Conservation (phyloP, 2,113 vertebrate species). For the Peromyscus californicus region DNA sequence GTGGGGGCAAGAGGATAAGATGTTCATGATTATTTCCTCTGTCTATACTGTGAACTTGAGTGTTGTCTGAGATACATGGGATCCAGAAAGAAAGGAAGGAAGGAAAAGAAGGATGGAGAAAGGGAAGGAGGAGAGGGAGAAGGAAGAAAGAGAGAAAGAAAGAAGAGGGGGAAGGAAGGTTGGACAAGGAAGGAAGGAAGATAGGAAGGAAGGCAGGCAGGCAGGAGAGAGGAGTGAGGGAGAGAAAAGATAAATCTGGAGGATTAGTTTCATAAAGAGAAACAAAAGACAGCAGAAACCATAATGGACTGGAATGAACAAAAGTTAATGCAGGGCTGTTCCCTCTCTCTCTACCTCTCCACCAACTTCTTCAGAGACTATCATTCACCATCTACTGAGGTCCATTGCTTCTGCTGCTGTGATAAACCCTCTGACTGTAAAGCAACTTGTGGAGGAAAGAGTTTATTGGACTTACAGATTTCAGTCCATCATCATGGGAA, state of each 20-base stretch:
- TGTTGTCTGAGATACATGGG: not conserved
- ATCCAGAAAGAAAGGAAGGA: not conserved
- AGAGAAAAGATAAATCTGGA: not conserved
- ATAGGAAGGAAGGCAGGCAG: accelerated
- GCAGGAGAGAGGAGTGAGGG: not conserved
- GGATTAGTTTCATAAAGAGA: not conserved
- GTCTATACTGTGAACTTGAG: not conserved
- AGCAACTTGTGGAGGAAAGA: not conserved
- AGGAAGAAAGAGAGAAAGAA: not conserved
- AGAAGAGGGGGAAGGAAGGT: not conserved
- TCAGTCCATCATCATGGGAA: not conserved
- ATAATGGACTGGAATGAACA: not conserved
- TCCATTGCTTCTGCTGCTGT: not conserved
- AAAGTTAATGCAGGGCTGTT: not conserved
- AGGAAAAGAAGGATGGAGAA: not conserved
- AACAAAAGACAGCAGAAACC: not conserved
- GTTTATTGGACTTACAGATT: not conserved
- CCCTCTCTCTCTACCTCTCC: not conserved
- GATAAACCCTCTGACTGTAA: not conserved
- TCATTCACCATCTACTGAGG: not conserved
- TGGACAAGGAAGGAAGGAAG: not conserved
- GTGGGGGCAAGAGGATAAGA: not conserved
- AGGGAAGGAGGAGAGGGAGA: accelerated
- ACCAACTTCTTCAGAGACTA: not conserved
- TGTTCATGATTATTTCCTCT: not conserved